Evolutionary conservation across 2,888 invertebrate species (phyloP), one percentile per base, ranked within the genome.

Genomic region (Cerastis leucographa): DNA sequence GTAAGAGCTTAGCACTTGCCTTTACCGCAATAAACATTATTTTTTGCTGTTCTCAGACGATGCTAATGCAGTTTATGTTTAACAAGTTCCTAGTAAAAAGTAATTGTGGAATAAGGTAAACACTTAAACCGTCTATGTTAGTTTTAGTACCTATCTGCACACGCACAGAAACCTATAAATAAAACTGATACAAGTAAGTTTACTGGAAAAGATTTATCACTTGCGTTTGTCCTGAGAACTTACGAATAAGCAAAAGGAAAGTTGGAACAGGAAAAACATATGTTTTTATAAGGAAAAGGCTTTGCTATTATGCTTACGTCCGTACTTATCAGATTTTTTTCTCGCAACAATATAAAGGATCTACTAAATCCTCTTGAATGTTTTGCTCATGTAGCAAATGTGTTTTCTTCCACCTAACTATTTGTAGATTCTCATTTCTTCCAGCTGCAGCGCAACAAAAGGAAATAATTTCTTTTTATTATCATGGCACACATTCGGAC

Each of bases 21-120:
- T 92, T 89, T 89, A 91, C 86, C 85, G 86, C 85, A 84, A 87
- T 87, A 89, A 85, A 90, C 90, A 91, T 90, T 92, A 91, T 88
- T 92, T 91, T 92, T 88, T 88, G 87, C 89, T 81, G 71, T 77
- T 79, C 85, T 86, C 84, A 75, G 78, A 75, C 76, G 83, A 83
- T 85, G 68, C 78, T 85, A 88, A 88, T 87, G 81, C 81, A 84
- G 83, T 83, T 83, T 85, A 72, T 71, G 65, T 70, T 83, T 76
- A 86, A 80, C 78, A 76, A 78, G 72, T 72, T 74, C 70, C 35
- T 56, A 35, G 68, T 75, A 73, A 82, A 81, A 72, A 71, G 76
- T 76, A 68, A 72, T 80, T 56, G 62, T 70, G 71, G 54, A 78
- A 74, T 74, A 66, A 62, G 17, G 35, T 69, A 82, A 65, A 76